Percentiles rank a stretch among this genome's conserved stretches.
These are phyloP conservation scores for Pelodytes ibericus DNA, from an alignment of 2,797 vertebrate species.

Conservation along the genomic window DNA sequence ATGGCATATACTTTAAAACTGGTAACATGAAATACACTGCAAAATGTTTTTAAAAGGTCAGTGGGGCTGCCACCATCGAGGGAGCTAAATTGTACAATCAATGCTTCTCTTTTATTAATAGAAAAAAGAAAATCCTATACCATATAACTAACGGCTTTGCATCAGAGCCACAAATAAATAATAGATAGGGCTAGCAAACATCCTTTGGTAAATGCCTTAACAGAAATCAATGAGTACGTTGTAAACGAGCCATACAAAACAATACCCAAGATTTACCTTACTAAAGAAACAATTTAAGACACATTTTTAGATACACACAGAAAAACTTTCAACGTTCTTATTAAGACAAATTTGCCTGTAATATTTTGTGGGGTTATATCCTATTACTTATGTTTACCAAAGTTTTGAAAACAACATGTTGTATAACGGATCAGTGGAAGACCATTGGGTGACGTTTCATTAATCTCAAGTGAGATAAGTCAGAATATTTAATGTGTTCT, in stretches of 20 bases:
- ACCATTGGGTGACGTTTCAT: neutral
- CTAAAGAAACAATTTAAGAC: neutral
- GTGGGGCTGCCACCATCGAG: conserved; percentile 1
- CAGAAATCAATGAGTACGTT: conserved; percentile 18
- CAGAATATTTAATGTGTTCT: neutral
- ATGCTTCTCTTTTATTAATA: conserved; percentile 52
- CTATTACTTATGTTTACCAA: neutral
- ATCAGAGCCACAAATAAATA: conserved; percentile 37
- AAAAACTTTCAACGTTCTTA: neutral
- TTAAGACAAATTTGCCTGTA: neutral
- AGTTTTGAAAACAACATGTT: neutral
- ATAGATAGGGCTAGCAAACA: conserved; percentile 38
- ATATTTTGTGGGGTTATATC: neutral
- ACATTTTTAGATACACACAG: neutral
- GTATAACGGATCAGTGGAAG: neutral
- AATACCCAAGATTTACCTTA: neutral
- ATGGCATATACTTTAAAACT: neutral
- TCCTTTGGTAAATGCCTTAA: conserved; percentile 23
- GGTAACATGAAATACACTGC: conserved; percentile 13
- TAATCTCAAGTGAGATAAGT: neutral
- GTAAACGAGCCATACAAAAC: neutral
- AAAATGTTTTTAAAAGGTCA: conserved; percentile 24
- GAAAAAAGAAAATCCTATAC: neutral
- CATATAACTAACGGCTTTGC: conserved; percentile 26
- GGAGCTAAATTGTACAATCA: conserved; percentile 27